phyloP scores from a whole-genome alignment of 2,113 vertebrate genomes.

The Ceyx margarethae region DNA sequence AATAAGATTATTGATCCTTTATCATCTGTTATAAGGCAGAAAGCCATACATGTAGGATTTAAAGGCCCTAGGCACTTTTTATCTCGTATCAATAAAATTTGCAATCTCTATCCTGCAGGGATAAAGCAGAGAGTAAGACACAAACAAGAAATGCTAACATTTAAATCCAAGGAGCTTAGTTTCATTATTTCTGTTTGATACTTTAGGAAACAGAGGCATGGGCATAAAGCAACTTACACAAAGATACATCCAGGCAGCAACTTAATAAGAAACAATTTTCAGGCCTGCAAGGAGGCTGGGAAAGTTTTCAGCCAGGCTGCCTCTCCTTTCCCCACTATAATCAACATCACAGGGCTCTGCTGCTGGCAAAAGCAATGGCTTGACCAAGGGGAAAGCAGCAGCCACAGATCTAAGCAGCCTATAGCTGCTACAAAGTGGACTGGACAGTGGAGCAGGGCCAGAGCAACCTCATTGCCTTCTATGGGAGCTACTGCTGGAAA shows the following conservation, averaged over 20 bases:
- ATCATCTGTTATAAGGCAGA: conserved; percentile 32
- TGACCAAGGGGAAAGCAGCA: background rate
- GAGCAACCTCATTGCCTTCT: background rate
- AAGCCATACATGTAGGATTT: conserved; percentile 1
- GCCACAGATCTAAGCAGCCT: background rate
- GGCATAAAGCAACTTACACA: background rate
- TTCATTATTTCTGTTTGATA: conserved; percentile 14
- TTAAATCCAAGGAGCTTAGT: conserved; percentile 14
- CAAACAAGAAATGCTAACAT: conserved; percentile 12
- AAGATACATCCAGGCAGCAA: background rate
- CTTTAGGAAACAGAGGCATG: background rate
- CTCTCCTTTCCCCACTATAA: background rate
- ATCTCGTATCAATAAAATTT: conserved; percentile 51
- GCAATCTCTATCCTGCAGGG: background rate
- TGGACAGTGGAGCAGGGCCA: background rate
- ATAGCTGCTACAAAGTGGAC: background rate
- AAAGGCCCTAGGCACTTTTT: conserved; percentile 21
- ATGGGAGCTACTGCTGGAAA: background rate
- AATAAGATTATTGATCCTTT: conserved; percentile 57
- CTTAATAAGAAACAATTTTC: background rate
- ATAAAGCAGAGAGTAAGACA: conserved; percentile 13
- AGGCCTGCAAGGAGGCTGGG: background rate
- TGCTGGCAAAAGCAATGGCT: background rate
- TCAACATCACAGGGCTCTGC: background rate
- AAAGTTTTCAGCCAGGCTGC: background rate